A percentile compares a stretch with the other conserved stretches of the same genome.
These are phyloP conservation scores for Rhinichthys klamathensis DNA, from an alignment of 2,113 vertebrate genomes.

Conservation along the genomic window DNA sequence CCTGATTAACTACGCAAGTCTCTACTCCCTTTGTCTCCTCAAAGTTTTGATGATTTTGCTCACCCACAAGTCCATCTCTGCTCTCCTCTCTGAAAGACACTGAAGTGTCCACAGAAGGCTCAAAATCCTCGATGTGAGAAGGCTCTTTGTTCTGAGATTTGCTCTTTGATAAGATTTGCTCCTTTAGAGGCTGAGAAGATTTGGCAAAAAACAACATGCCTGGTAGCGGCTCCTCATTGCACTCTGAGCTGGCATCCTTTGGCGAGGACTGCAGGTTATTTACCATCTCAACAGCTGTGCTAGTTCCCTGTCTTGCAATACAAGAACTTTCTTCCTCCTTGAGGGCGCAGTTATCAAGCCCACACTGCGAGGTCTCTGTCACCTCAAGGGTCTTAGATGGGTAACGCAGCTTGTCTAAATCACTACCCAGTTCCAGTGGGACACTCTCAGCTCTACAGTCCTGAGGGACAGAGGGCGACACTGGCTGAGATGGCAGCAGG, in stretches of 20 bases:
- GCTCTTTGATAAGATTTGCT: constrained; percentile 30
- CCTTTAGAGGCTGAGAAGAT: constrained; percentile 31
- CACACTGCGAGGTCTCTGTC: background rate
- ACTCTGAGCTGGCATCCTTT: constrained; percentile 17
- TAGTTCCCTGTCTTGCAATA: constrained; percentile 2
- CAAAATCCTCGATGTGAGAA: constrained; percentile 16
- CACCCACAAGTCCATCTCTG: background rate
- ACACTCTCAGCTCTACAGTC: background rate
- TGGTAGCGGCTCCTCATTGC: constrained; percentile 78
- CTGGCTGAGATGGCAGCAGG: constrained; percentile 12
- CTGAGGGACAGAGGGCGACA: constrained; percentile 19
- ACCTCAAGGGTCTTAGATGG: constrained; percentile 16
- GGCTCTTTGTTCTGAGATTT: constrained; percentile 21
- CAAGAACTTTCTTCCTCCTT: background rate
- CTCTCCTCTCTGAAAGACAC: constrained; percentile 46
- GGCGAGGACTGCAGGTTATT: constrained; percentile 17
- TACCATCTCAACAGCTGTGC: constrained; percentile 7
- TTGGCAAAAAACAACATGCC: constrained; percentile 85
- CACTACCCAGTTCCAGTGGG: constrained; percentile 2
- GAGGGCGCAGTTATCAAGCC: background rate
- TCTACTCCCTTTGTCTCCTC: background rate
- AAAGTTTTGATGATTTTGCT: background rate
- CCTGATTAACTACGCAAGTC: constrained; percentile 58
- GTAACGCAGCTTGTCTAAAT: background rate
- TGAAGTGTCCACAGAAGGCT: background rate